These are phyloP conservation scores for Solenodon paradoxus DNA, from an alignment of 2,113 vertebrate species.

Conservation along the genomic window DNA sequence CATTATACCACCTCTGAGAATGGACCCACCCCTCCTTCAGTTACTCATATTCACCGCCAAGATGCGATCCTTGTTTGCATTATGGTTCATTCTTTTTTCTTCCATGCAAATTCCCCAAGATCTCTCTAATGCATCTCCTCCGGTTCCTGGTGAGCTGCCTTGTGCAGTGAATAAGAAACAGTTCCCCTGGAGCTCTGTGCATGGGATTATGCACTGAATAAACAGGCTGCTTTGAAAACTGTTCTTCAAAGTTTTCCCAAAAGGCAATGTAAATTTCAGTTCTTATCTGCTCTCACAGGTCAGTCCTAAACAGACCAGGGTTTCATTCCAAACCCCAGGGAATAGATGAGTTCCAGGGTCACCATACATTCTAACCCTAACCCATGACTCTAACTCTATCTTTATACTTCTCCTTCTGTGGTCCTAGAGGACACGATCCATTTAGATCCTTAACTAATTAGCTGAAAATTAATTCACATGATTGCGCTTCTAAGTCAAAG, in stretches of 20 bases:
- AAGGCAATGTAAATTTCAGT: background rate
- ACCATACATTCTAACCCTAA: background rate
- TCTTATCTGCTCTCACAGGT: background rate
- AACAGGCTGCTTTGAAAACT: background rate
- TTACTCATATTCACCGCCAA: background rate
- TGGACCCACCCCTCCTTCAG: background rate
- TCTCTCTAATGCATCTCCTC: background rate
- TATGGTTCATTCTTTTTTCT: background rate
- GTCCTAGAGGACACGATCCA: background rate
- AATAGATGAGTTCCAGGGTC: background rate
- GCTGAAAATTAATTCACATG: constrained; percentile 30
- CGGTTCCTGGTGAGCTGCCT: background rate
- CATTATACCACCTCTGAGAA: background rate
- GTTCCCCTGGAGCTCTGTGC: background rate
- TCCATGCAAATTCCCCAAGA: background rate
- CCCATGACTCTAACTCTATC: background rate
- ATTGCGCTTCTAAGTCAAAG: background rate
- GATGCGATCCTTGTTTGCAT: background rate
- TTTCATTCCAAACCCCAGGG: background rate
- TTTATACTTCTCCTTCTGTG: background rate
- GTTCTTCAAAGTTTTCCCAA: background rate
- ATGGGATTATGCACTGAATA: background rate
- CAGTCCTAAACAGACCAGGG: background rate
- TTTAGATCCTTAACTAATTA: background rate
- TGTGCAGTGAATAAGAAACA: background rate